phyloP scores from a whole-genome alignment of 1,140 invertebrate genomes.

The Drosophila ananassae region DNA sequence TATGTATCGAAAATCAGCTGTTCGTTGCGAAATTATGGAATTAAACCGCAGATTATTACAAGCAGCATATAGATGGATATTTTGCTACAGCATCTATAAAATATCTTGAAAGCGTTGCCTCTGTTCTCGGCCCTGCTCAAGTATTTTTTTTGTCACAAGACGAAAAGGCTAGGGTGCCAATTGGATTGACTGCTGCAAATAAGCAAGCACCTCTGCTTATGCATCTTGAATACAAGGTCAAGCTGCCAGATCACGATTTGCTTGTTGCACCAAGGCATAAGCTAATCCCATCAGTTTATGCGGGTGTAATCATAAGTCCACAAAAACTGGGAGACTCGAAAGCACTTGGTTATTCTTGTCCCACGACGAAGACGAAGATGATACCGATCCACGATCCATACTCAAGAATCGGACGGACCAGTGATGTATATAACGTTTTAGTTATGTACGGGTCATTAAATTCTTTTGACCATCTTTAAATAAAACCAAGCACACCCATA shows the following conservation, averaged over 20 bases:
- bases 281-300: no score
- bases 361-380: no score
- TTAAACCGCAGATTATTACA: slow-evolving; percentile 2
- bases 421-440: no score
- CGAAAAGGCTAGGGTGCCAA: slow-evolving; percentile 16
- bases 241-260: slow-evolving; percentile 84
- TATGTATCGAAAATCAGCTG: no score
- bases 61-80: slow-evolving; percentile 12
- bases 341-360: slow-evolving; percentile 27
- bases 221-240: slow-evolving; percentile 61
- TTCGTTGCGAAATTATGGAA: no score
- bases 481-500: no score
- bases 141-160: slow-evolving; percentile 18
- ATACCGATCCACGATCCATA: no score
- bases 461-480: no score
- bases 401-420: no score
- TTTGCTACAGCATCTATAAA: slow-evolving; percentile 15
- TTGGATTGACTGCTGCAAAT: slow-evolving; percentile 12
- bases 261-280: slow-evolving; percentile 46
- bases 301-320: no score
- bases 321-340: no score
- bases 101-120: slow-evolving; percentile 8
- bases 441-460: no score
- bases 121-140: slow-evolving; percentile 2
- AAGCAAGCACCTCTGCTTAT: slow-evolving; percentile 12